Percentiles rank a stretch among this genome's conserved stretches.
These are phyloP conservation scores for Magallana angulata DNA, from an alignment of 1,140 invertebrate species.

Conservation along the genomic window DNA sequence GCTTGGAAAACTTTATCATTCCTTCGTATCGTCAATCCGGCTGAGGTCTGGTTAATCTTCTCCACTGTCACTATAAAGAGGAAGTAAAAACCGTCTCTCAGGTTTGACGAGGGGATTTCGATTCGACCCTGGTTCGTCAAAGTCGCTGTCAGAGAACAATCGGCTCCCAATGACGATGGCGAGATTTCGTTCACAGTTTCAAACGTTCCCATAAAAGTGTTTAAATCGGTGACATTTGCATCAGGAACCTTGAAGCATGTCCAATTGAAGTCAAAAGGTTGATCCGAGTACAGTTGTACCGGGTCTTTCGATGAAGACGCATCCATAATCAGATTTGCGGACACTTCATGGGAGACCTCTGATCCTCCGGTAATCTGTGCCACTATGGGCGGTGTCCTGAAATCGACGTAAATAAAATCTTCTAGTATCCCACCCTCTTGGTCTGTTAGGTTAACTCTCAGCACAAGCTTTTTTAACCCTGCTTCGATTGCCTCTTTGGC, in stretches of 20 bases:
- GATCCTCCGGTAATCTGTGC: conserved; percentile 33
- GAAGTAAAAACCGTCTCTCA: not conserved
- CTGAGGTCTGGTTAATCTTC: not conserved
- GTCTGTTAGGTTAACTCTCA: conserved; percentile 39
- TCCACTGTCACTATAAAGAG: conserved; percentile 2
- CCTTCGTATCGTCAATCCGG: not conserved
- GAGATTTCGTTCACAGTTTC: not conserved
- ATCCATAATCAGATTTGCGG: conserved; percentile 1
- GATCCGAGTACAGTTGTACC: not conserved
- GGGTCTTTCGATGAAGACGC: not conserved
- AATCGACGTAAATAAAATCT: conserved; percentile 37
- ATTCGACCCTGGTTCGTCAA: not conserved
- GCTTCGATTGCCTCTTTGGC: conserved; percentile 41
- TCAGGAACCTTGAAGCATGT: not conserved
- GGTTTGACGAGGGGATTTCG: not conserved
- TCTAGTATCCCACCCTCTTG: conserved; percentile 29
- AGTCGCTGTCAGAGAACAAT: not conserved
- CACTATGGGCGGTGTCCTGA: conserved; percentile 34
- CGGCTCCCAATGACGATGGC: not conserved
- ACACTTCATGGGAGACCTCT: not conserved
- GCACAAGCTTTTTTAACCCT: conserved; percentile 27
- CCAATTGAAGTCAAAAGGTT: conserved; percentile 9
- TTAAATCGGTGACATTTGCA: not conserved
- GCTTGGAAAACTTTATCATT: conserved; percentile 7
- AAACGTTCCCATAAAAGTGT: not conserved